Conservation (phyloP, 2,888 invertebrate species). For the Diarsia dahlii region DNA sequence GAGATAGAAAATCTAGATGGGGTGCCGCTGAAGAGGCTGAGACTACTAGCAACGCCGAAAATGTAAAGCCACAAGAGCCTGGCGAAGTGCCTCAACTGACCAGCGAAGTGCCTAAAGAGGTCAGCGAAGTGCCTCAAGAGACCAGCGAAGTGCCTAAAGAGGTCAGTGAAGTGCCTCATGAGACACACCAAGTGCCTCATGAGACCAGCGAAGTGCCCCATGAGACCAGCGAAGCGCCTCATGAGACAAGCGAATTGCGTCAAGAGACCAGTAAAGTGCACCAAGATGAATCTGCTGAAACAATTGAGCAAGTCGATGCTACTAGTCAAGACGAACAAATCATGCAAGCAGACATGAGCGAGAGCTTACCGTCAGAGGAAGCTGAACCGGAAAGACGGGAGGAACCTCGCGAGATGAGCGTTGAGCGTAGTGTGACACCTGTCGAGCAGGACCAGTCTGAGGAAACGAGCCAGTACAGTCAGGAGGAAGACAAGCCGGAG, state of each 20-base stretch:
- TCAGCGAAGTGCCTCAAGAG: conserved; percentile 7
- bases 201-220: not conserved
- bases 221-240: conserved; percentile 28
- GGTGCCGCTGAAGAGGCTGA: conserved; percentile 82
- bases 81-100: conserved; percentile 18
- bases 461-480: conserved; percentile 37
- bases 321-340: conserved; percentile 64
- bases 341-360: conserved; percentile 19
- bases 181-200: no score
- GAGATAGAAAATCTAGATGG: conserved; percentile 87
- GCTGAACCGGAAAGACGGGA: conserved; percentile 19
- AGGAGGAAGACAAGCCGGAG: conserved; percentile 31
- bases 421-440: conserved; percentile 16
- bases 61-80: conserved; percentile 37
- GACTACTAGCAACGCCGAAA: conserved; percentile 17
- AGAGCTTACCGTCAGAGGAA: conserved; percentile 19
- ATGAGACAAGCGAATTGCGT: conserved; percentile 17
- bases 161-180: no score
- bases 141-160: no score
- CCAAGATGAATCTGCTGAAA: conserved; percentile 37
- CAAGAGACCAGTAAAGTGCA: conserved; percentile 17
- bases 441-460: conserved; percentile 32
- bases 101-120: conserved; percentile 14
- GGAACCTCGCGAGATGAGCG: conserved; percentile 38
- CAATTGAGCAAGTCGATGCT: conserved; percentile 40